Evolutionary conservation across 2,797 vertebrate genomes (phyloP), one percentile per base, ranked within the genome.

Genomic region (Glossophaga mutica): DNA sequence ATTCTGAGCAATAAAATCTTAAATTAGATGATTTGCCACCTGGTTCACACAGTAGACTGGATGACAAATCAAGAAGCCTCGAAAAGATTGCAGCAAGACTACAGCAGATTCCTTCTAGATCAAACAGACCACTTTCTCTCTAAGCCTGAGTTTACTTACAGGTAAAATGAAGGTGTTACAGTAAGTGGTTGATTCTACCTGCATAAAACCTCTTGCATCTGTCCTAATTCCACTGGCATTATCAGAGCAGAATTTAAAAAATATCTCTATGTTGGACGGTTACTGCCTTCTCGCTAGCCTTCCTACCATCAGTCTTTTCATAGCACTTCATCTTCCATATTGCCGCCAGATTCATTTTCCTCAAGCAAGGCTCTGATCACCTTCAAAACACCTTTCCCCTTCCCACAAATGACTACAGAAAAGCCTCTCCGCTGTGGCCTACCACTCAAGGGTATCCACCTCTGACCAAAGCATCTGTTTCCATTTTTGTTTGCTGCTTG

Each of bases 1-100:
- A 95, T 87, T 92, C 39, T 42, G 21, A 74, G n/a, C 34, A 91
- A 93, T 92, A 87, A 95, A 92, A 55, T 74, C 21, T 91, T 81
- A 55, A 91, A 81, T 62, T 83, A 62, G 42, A 71, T 88, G 78
- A 90, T 74, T 15, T 92, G 83, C 85, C 78, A 82, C 65, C 52
- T 90, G 52, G 57, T 89, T 91, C 67, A 89, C 65, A 55, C 7
- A 91, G 39, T 46, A 90, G n/a, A 93, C 26, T 74, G 15, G 37
- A 77, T 71, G 62, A 87, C 32, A 94, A 95, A 88, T 11, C 50
- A 90, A 92, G 67, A 85, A 78, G 24, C 6, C 26, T 42, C 86
- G 34, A 79, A 94, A 39, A 95, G 62, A 87, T 0, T 92, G 24
- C 10, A 77, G 37, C 62, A 65, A 94, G 71, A 55, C 52, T 84